phyloP scores from a whole-genome alignment of 2,888 invertebrate genomes.

The Gortyna flavago region DNA sequence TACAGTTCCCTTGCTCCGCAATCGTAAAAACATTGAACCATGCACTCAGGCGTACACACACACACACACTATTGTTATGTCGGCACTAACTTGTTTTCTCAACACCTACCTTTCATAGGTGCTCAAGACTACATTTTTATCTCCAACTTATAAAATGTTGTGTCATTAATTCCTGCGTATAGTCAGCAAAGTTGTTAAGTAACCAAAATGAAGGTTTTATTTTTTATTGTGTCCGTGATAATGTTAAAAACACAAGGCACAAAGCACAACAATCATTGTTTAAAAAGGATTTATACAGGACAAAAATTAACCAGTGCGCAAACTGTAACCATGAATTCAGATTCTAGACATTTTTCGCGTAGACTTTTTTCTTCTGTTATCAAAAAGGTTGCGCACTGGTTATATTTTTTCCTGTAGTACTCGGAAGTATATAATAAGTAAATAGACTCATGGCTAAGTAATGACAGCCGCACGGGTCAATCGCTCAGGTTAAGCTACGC shows the following conservation, averaged over 20 bases:
- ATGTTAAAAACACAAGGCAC: not conserved
- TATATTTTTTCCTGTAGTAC: too few species aligned
- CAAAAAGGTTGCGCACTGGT: too few species aligned
- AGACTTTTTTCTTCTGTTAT: too few species aligned
- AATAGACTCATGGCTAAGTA: too few species aligned
- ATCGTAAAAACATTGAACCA: slow-evolving; percentile 53
- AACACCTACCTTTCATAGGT: slow-evolving; percentile 48
- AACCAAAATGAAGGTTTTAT: not conserved
- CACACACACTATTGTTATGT: slow-evolving; percentile 29
- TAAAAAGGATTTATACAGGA: not conserved
- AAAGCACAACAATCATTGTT: not conserved
- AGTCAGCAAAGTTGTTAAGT: slow-evolving; percentile 5
- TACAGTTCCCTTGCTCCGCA: not conserved
- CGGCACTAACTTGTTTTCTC: slow-evolving; percentile 48
- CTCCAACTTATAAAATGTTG: slow-evolving; percentile 56
- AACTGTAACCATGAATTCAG: too few species aligned
- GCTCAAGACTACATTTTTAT: slow-evolving; percentile 57
- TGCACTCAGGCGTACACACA: slow-evolving; percentile 32
- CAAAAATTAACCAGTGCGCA: too few species aligned
- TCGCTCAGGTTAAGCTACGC: too few species aligned
- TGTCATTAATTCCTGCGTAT: slow-evolving; percentile 35
- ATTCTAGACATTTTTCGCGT: too few species aligned
- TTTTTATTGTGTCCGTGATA: not conserved
- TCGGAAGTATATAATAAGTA: too few species aligned
- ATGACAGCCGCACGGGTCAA: too few species aligned